Conservation (phyloP, 2,797 vertebrate species). For the Hirundo rustica region DNA sequence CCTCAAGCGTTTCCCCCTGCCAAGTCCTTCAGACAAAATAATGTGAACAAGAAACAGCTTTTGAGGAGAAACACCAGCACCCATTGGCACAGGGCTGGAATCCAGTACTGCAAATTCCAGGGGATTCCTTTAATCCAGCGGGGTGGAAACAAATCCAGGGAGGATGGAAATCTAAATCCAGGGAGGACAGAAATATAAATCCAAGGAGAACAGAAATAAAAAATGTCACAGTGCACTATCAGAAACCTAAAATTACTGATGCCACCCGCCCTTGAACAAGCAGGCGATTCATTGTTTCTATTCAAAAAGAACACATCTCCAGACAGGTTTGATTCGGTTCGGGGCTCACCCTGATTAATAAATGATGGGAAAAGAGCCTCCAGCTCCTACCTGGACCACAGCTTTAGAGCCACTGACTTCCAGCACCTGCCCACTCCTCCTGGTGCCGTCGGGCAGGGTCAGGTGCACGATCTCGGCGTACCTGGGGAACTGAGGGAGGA, state of each 20-base stretch:
- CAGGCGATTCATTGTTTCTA: neutral
- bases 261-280: neutral
- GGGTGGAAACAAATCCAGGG: neutral
- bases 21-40: neutral
- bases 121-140: neutral
- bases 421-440: constrained; percentile 89
- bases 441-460: constrained; percentile 89
- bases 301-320: neutral
- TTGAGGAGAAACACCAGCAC: neutral
- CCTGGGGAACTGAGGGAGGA: constrained; percentile 82
- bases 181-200: no score
- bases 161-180: neutral
- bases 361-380: neutral
- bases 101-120: neutral
- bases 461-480: constrained; percentile 92
- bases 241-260: neutral
- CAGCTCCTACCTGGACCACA: constrained; percentile 85
- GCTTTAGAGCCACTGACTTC: constrained; percentile 93
- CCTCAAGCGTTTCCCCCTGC: neutral
- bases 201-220: no score
- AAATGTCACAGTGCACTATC: neutral
- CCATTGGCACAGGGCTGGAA: neutral
- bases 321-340: neutral
- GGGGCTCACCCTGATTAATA: neutral
- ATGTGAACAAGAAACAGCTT: neutral